Evolutionary conservation across 2,113 vertebrate genomes (phyloP), one percentile per base, ranked within the genome.

Genomic region (Nothoprocta pentlandii): DNA sequence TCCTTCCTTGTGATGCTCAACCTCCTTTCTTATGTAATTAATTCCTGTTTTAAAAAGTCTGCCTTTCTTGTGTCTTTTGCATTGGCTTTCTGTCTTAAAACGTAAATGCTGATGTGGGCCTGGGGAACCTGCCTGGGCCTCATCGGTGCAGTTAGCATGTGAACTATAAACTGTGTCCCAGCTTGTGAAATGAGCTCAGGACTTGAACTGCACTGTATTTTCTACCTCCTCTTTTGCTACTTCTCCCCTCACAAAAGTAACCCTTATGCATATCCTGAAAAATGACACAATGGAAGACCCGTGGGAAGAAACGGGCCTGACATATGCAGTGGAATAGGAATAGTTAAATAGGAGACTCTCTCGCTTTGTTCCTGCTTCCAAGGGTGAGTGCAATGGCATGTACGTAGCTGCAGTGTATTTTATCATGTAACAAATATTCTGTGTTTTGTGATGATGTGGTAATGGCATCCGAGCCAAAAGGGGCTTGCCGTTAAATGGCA

Each of bases 401-500:
- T 66, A 59, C 21, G 41, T 86, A 88, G 85, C 77, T 73, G 64
- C 79, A 85, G 71, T 0, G 0, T 23, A 80, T 95, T 91, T 63
- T 87, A 75, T 91, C 93, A 80, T 22, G 41, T 80, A 74, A 32
- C n/a, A 90, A 78, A 75, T 94, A 92, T 81, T 92, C 56, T 61
- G 61, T 42, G n/a, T 12, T 94, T 95, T 88, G 34, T 81, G 83
- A 56, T 93, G 95, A 64, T 93, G 88, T 4, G 6, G 51, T 90
- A 34, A 5, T 12, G 56, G 64, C 85, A 58, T 8, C 80, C 68
- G 51, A 70, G 85, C 71, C 83, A 90, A 3, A 16, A 22, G n/a
- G 42, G 39, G 36, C 7, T 46, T 80, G 68, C 10, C 51, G 53
- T 4, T 58, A 58, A 30, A 30, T 81, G 58, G 32, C 73, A 84